Base-by-base conservation (phyloP, 2,797 vertebrate species). In the Orientallactaga sibirica region DNA sequence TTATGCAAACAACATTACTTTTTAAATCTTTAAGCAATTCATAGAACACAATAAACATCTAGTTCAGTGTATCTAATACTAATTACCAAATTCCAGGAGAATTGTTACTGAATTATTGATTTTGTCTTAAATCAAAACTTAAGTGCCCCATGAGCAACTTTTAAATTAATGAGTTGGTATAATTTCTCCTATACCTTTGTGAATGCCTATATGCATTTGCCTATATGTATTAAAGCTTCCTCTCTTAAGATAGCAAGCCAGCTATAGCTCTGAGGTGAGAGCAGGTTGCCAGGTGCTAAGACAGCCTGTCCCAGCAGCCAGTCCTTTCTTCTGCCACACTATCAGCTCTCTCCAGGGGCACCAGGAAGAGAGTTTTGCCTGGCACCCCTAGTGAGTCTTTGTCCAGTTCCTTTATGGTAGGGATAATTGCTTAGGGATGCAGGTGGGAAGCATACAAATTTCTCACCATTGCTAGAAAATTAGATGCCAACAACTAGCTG, bases 401-500 rank as follows among this genome's bases (percentile, higher is more conserved):
- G 22, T 73, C n/a, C 22, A 37, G 7, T 70, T 77, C 41, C 92
- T 93, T 88, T 91, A 43, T 93, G 27, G 37, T 81, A 88, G 55
- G 24, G 80, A 75, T 78, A 94, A 90, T 89, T 95, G 81, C 82
- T 91, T 94, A 16, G 70, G 67, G 87, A 11, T 85, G 29, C 66
- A 70, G 52, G 55, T 76, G 66, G 68, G 81, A 92, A 93, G 29
- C n/a, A 62, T 58, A 48, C 79, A 41, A 94, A 58, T 67, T 83
- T 94, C 37, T 90, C 81, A 91, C n/a, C 8, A 12, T 37, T 73
- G 14, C 66, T 91, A 84, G 84, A 97, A 94, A 94, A 95, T 86
- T 82, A 92, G 52, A 64, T 93, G 82, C 43, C 87, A 93, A 88
- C 2, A 15, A 80, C 22, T 71, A 87, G 41, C 43, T 85, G 18